These are phyloP conservation scores for Ambastaia sidthimunki DNA, from an alignment of 2,797 vertebrate species.

Conservation along the genomic window DNA sequence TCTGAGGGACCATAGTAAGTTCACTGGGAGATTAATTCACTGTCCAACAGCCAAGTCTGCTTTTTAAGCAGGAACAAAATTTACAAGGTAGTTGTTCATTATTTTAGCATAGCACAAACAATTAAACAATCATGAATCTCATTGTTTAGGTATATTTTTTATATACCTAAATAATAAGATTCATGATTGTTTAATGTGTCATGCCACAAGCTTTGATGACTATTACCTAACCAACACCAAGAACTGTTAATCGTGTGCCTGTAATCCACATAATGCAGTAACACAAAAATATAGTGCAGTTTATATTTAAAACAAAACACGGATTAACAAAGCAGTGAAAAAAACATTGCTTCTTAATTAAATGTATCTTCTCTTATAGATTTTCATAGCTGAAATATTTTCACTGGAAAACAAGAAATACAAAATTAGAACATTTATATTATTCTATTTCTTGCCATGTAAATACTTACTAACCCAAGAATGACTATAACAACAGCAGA, in stretches of 20 bases:
- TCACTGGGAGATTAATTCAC: constrained; percentile 26
- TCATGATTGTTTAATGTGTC: not conserved
- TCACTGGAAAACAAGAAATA: too few relatives aligned
- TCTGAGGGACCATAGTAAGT: constrained; percentile 1
- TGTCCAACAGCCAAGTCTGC: constrained; percentile 26
- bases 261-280: constrained; percentile 34
- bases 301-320: too few relatives aligned
- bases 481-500: not conserved
- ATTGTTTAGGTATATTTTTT: too few relatives aligned
- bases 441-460: too few relatives aligned
- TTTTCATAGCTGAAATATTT: too few relatives aligned
- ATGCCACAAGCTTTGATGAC: constrained; percentile 12
- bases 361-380: too few relatives aligned
- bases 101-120: not conserved
- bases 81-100: not conserved
- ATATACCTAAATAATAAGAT: not conserved
- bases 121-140: too few relatives aligned
- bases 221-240: constrained; percentile 13
- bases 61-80: not conserved
- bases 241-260: constrained; percentile 41
- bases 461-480: not conserved
- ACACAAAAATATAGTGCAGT: too few relatives aligned
- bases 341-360: too few relatives aligned
- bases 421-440: too few relatives aligned
- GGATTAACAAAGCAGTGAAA: too few relatives aligned